Evolutionary conservation across 2,797 vertebrate species (phyloP).

Genomic region (Poliocrania exsul): DNA sequence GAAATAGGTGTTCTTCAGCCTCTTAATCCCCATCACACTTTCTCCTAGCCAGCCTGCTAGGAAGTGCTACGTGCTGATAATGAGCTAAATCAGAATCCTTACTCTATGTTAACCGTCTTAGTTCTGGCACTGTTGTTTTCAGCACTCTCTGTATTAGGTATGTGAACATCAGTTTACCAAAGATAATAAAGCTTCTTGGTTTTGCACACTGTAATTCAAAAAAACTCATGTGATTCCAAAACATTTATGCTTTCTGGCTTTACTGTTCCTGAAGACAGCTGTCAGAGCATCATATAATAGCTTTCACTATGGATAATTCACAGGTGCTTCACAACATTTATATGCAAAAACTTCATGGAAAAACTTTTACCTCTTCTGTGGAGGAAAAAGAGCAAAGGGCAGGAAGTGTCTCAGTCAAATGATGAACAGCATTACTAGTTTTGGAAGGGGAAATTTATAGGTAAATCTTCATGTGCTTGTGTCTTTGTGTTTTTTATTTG

Average conservation of each 20-base stretch:
- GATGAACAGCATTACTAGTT: background rate
- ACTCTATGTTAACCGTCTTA: background rate
- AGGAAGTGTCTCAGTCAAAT: background rate
- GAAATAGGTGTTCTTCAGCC: background rate
- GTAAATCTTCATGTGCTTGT: background rate
- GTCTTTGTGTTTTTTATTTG: background rate
- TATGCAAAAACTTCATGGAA: background rate
- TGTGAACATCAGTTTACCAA: background rate
- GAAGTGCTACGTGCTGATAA: background rate
- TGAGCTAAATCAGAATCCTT: background rate
- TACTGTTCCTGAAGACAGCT: background rate
- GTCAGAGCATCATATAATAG: background rate
- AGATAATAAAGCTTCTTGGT: background rate
- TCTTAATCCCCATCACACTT: background rate
- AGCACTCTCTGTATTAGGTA: background rate
- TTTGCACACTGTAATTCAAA: background rate
- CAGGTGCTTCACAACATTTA: background rate
- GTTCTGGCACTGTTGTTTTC: background rate
- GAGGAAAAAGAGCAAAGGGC: background rate
- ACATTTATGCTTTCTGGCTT: background rate
- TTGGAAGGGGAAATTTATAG: background rate
- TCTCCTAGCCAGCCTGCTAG: background rate
- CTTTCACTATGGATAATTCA: background rate
- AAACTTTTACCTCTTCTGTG: background rate
- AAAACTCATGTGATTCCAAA: background rate